Evolutionary conservation across 1,140 invertebrate genomes (phyloP), one percentile per base, ranked within the genome.

Genomic region (Drosophila guanche): DNA sequence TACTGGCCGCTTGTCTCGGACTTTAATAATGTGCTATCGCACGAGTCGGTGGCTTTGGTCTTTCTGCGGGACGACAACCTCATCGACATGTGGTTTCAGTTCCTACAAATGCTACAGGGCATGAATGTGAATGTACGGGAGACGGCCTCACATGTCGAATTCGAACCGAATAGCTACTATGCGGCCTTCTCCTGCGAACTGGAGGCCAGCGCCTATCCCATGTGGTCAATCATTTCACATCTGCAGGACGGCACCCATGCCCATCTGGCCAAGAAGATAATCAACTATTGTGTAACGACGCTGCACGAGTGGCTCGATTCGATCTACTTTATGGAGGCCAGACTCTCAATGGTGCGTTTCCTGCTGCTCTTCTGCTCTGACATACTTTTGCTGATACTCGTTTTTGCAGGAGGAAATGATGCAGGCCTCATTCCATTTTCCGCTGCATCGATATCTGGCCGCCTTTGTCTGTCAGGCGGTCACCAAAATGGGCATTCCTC

Each of bases 1-100:
- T 99, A 99, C 92, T 99, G 98, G 98, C 98, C 98, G 8, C 93
- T 99, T 3, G 97, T 99, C 40, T 98, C 97, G 1, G 98, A 99
- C 93, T 94, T 99, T 40, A 99, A 99, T 90, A 99, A 99, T 92
- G 96, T 99, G n/a, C 93, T 99, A 1, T 97, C 97, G 0, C 98
- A 99, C 92, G 94, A 95, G 73, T 96, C 95, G 8, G 97, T 99
- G 14, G 97, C 98, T 1, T 91, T 97, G 61, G 95, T 96, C 77
- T 99, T 99, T 91, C 94, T 99, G 91, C 94, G 94, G 47, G 97
- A 99, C 90, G 94, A 96, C 79, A 94, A 94, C 58, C 93, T 99
- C 12, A 93, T 99, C 20, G 94, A 97, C 80, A 96, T 98, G 95
- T 99, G 98, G 98, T 97, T 99, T 90, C 95, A 96, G 70, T 97